Evolutionary conservation across 2,113 vertebrate genomes (phyloP), one percentile per base, ranked within the genome.

Genomic region (Myotis lucifugus): DNA sequence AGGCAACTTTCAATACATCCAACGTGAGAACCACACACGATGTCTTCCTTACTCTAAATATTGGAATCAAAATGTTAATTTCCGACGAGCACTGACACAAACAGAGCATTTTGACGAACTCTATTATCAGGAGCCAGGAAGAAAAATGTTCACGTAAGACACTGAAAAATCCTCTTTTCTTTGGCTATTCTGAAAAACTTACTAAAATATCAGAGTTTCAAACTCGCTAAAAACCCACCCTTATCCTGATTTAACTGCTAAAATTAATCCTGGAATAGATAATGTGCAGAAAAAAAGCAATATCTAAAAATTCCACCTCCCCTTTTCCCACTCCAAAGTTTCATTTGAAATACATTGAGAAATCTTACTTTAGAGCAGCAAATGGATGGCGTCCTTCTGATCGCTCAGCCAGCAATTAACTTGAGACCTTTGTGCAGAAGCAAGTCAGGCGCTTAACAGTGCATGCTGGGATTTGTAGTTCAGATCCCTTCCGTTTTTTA

Each of bases 381-480:
- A 52, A 32, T 6, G 9, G 0, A 76, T 59, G 23, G 90, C 90
- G 96, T 70, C 97, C 85, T 59, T 17, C 46, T 32, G 64, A 56
- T 77, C 66, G 52, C 72, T 3, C 18, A 29, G 3, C 46, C 9
- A 40, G 66, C 32, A 21, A 29, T 15, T 29, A 0, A 2, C 3
- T 17, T 17, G 18, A 7, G 86, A 97, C 90, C 95, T 96, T 94
- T 66, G 95, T 8, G 59, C 76, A 6, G 73, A 81, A 90, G 82
- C 91, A 92, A 97, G 91, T 81, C 91, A 76, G 3, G 4, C 0
- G 19, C 59, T 77, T 52, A 3, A 2, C 27, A 76, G 3, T 25
- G 96, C 81, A 82, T 69, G 3, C 19, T 97, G 98, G 98, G 98
- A 97, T 61, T 85, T 97, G 98, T 97, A 98, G 98, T 98, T 61